Percentiles rank a stretch among this genome's conserved stretches.
Evolutionary conservation across 2,888 invertebrate species (phyloP).

Genomic region (Epirrita christyi): DNA sequence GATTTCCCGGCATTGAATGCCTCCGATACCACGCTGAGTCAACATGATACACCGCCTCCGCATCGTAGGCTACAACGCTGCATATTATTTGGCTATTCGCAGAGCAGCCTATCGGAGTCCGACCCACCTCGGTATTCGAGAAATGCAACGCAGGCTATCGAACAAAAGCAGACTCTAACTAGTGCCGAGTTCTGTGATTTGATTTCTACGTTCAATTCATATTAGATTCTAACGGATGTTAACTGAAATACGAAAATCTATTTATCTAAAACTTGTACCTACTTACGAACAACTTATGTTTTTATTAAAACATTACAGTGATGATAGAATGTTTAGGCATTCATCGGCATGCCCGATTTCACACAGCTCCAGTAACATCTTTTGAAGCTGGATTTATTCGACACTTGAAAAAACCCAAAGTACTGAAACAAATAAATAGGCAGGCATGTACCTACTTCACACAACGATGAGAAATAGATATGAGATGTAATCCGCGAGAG

Average conservation of each 20-base stretch:
- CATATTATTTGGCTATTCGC: conserved; percentile 18
- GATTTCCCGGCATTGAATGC: conserved; percentile 1
- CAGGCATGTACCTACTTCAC: conserved; percentile 17
- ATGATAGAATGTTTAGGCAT: no score
- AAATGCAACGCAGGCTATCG: conserved; percentile 3
- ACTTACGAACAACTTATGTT: no score
- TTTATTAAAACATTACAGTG: no score
- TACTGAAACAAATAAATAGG: conserved; percentile 35
- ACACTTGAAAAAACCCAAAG: conserved; percentile 22
- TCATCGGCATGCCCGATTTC: no score
- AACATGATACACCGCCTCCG: conserved; percentile 39
- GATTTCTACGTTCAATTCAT: conserved; percentile 5
- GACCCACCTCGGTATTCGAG: neutral
- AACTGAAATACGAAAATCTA: neutral
- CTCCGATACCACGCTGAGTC: conserved; percentile 35
- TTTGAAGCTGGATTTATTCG: neutral
- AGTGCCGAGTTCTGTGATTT: conserved; percentile 2
- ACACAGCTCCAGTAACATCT: neutral
- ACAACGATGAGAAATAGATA: conserved; percentile 50
- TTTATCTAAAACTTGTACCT: no score
- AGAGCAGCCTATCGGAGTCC: conserved; percentile 3
- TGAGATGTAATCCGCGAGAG: conserved; percentile 57
- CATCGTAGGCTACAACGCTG: neutral
- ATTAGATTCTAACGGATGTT: neutral
- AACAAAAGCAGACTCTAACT: conserved; percentile 18